Base-by-base conservation (phyloP, 2,888 invertebrate species). In the Drosophila dives region DNA sequence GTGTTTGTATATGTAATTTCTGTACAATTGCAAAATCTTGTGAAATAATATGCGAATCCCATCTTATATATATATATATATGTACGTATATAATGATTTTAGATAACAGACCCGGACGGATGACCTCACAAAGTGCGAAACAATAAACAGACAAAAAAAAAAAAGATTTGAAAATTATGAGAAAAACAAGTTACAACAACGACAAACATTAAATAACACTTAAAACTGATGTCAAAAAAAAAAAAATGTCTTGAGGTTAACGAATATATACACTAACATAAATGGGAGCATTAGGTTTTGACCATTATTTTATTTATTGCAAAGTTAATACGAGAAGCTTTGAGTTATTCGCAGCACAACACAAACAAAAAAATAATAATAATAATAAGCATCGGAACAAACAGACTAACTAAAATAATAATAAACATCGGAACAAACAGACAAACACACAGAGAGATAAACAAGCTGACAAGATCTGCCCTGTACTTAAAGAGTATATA, bases 171-270 rank as follows among this genome's bases (percentile, higher is more conserved):
- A 29, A 42, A 17, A 20, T 40, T 32, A 10, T 40, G 20, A 42
- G 56, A 11, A 42, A 56, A 56, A 56, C 56, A 56, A 56, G 56
- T 56, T 42, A 56, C 42, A 56, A 20, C 42, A 56, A 42, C 17
- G 42, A 32, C 15, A 7, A 56, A 56, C 56, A 42, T 56, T 56
- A 56, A 56, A 56, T 56, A 40, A 56, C 56, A 56, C 42, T 56
- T 32, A 42, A 42, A 20, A 56, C 20, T 42, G 32, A 32, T 56
- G 56, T 32, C 42, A 56, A 32, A 32, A 29, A 56, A 23, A 20
- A 23, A 48, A 11, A 23, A 8, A 23, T 10, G 20, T n/a, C 20
- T 53, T 53, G 1, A 53, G 8, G 20, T 15, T 8, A 15, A 56
- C 20, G 42, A 32, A 32, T 32, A 15, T 6, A 56, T 56, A 56